Percentiles rank a stretch among this genome's conserved stretches.
phyloP scores from a whole-genome alignment of 2,888 invertebrate genomes.

The Amiota mariae region DNA sequence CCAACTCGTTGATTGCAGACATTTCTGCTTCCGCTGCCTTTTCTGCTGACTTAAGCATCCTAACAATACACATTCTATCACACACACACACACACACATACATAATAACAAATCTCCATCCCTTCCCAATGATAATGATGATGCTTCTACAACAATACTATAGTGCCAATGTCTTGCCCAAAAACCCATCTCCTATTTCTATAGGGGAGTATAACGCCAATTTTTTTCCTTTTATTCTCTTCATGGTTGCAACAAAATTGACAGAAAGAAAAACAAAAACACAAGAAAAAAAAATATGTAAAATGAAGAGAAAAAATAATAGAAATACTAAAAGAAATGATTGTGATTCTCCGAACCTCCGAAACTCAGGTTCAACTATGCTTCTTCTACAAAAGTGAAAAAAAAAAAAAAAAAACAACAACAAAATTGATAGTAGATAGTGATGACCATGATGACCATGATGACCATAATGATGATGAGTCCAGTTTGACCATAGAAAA shows the following conservation, averaged over 20 bases:
- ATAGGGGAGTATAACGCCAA: background rate
- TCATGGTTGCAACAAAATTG: constrained; percentile 12
- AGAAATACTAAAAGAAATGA: constrained; percentile 4
- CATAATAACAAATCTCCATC: background rate
- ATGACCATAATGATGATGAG: too few relatives aligned
- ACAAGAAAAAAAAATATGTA: background rate
- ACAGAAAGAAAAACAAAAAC: background rate
- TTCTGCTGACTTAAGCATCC: constrained; percentile 1
- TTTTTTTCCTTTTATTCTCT: background rate
- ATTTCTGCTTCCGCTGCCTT: background rate
- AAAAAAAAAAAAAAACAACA: too few relatives aligned
- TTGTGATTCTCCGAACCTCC: background rate
- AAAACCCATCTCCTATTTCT: too few relatives aligned
- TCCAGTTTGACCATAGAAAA: background rate
- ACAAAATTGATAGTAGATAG: too few relatives aligned
- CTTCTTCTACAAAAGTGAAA: too few relatives aligned
- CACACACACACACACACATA: too few relatives aligned
- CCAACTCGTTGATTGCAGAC: background rate
- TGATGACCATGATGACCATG: too few relatives aligned
- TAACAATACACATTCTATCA: too few relatives aligned
- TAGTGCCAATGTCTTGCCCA: background rate
- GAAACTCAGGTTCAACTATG: too few relatives aligned
- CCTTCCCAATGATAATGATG: too few relatives aligned
- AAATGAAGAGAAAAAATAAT: constrained; percentile 1
- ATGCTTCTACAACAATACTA: too few relatives aligned